Evolutionary conservation across 1,140 invertebrate species (phyloP).

Genomic region (Oncopeltus fasciatus): DNA sequence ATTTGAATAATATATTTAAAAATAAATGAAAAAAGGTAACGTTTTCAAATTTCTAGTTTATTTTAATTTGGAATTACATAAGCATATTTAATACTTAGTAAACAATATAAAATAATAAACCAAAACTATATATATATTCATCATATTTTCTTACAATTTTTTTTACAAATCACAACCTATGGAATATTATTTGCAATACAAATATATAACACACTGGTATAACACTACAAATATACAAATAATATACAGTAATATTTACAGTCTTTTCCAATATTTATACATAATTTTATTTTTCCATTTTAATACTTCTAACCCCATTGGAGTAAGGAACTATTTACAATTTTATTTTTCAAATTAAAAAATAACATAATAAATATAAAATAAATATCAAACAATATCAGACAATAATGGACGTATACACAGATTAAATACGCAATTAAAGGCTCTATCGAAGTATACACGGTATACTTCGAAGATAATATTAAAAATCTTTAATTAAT

Average conservation of each 20-base stretch:
- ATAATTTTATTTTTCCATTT: too few species aligned
- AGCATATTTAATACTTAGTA: neutral
- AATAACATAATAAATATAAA: too few species aligned
- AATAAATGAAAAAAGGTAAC: neutral
- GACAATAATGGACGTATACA: too few species aligned
- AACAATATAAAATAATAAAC: constrained; percentile 7
- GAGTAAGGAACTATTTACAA: too few species aligned
- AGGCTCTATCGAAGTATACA: too few species aligned
- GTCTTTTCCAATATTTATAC: constrained; percentile 6
- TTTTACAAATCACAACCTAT: constrained; percentile 6
- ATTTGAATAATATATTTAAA: too few species aligned
- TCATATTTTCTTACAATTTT: neutral
- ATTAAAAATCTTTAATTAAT: too few species aligned
- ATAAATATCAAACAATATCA: too few species aligned
- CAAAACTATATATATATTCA: constrained; percentile 4
- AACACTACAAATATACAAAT: constrained; percentile 9
- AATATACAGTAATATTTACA: constrained; percentile 7
- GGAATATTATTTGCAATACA: constrained; percentile 9
- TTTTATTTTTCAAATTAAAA: too few species aligned
- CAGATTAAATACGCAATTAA: too few species aligned
- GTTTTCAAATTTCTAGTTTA: neutral
- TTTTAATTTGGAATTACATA: constrained; percentile 4
- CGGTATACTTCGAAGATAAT: too few species aligned
- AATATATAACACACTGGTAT: constrained; percentile 9
- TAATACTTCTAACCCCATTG: too few species aligned